Evolutionary conservation across 2,113 vertebrate genomes (phyloP).

Genomic region (Oenanthe oenanthe): DNA sequence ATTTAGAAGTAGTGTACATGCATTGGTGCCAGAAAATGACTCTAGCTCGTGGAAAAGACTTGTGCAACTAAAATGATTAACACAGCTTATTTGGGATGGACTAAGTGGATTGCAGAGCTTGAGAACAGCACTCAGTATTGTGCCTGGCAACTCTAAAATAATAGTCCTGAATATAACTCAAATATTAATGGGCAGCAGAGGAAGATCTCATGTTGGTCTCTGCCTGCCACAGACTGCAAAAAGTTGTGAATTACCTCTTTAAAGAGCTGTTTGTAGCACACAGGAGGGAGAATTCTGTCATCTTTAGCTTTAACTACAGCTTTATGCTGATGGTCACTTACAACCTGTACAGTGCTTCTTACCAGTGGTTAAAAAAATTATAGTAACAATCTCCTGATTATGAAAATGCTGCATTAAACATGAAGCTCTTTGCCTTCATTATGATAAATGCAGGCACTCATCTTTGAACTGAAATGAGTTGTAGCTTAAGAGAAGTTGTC

Average conservation of each 20-base stretch:
- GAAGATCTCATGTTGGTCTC: background rate
- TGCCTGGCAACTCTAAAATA: background rate
- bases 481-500: background rate
- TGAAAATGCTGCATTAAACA: background rate
- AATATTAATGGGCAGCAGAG: background rate
- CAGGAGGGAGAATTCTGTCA: background rate
- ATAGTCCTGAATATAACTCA: background rate
- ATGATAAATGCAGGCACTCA: background rate
- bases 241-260: background rate
- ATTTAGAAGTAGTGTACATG: rapidly evolving
- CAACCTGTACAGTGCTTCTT: background rate
- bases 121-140: background rate
- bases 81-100: background rate
- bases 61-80: background rate
- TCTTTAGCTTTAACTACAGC: background rate
- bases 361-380: background rate
- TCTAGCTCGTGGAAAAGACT: background rate
- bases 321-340: background rate
- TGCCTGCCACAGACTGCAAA: background rate
- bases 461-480: background rate
- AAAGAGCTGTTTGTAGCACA: background rate
- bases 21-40: background rate
- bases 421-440: background rate
- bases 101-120: background rate
- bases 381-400: background rate